Conservation (phyloP, 2,113 vertebrate species). For the Syrmaticus mikado region DNA sequence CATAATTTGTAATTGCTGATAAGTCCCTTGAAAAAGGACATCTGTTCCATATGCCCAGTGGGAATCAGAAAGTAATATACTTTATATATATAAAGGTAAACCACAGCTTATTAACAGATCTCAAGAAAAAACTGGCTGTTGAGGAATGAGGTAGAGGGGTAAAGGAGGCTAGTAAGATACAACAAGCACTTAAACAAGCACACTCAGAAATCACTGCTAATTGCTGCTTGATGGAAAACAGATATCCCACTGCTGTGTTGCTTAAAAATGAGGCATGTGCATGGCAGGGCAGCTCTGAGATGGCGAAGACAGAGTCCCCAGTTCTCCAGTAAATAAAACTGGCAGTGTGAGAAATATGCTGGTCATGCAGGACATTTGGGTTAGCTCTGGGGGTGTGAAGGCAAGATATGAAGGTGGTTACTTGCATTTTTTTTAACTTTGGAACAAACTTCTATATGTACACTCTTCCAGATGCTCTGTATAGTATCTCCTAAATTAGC, state of each 20-base stretch:
- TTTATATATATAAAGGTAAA: constrained; percentile 38
- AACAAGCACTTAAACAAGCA: background rate
- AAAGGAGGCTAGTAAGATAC: constrained; percentile 1
- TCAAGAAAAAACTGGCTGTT: background rate
- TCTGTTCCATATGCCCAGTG: constrained; percentile 33
- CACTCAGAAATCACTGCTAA: background rate
- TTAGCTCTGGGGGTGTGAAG: background rate
- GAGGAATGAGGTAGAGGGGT: background rate
- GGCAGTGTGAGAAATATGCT: background rate
- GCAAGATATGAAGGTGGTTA: background rate
- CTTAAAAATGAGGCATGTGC: accelerated
- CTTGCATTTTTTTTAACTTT: background rate
- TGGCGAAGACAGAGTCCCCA: background rate
- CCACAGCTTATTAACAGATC: constrained; percentile 39
- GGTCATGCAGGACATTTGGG: background rate
- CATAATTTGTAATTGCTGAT: constrained; percentile 38
- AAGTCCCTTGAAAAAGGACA: constrained; percentile 47
- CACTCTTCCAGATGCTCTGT: background rate
- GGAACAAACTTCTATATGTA: background rate
- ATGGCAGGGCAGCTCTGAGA: background rate
- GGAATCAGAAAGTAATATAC: constrained; percentile 40
- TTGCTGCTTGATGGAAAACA: background rate
- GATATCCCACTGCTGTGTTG: background rate
- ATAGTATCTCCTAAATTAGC: no score
- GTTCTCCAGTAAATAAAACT: background rate